These are phyloP conservation scores for Cepphus grylle DNA, from an alignment of 2,113 vertebrate species.

Conservation along the genomic window DNA sequence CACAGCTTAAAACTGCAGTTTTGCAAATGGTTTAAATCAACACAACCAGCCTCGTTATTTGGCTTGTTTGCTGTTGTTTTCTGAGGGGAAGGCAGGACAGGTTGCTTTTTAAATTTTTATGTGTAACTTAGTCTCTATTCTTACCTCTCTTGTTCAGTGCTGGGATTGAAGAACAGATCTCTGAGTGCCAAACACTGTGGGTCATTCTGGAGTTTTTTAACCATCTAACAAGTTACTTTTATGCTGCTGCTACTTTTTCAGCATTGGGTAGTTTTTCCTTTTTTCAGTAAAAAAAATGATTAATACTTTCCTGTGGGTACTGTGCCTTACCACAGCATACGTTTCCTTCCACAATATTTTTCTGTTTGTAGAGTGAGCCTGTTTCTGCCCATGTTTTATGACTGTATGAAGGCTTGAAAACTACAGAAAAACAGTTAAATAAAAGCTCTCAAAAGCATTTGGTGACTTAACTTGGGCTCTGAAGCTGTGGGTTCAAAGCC, in stretches of 20 bases:
- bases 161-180: neutral
- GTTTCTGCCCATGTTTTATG: neutral
- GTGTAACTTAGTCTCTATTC: neutral
- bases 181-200: neutral
- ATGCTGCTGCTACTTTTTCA: neutral
- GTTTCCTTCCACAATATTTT: conserved; percentile 5
- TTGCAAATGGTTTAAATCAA: neutral
- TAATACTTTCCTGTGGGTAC: neutral
- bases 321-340: neutral
- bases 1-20: neutral
- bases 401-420: neutral
- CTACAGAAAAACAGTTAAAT: neutral
- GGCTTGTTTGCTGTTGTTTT: neutral
- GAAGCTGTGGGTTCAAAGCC: neutral
- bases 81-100: neutral
- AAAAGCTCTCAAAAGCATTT: neutral
- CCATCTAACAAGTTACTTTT: neutral
- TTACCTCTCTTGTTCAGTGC: neutral
- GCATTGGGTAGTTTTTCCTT: neutral
- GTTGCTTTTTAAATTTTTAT: neutral
- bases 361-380: neutral
- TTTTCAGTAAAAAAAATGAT: neutral
- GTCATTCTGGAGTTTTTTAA: neutral
- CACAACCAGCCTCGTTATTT: neutral
- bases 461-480: neutral